These are phyloP conservation scores for Apomyelois bistriatella DNA, from an alignment of 2,888 invertebrate species.

Conservation along the genomic window DNA sequence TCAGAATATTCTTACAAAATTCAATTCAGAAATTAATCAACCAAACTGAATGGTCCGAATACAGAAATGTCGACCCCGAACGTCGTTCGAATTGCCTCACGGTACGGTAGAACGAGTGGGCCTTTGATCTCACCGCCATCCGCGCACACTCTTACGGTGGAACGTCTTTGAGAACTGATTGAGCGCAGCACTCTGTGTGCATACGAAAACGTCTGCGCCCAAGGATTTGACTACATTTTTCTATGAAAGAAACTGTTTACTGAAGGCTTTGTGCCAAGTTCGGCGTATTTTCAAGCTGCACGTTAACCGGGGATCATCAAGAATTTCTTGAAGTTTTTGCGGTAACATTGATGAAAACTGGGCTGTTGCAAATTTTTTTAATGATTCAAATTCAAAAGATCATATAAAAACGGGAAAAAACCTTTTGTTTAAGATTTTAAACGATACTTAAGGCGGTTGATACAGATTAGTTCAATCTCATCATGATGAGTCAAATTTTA, in stretches of 20 bases:
- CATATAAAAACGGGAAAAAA: no score
- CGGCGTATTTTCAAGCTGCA: constrained; percentile 7
- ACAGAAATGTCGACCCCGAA: constrained; percentile 9
- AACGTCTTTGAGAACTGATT: constrained; percentile 70
- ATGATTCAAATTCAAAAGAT: no score
- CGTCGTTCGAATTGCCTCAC: constrained; percentile 16
- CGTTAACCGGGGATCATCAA: neutral
- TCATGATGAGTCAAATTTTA: no score
- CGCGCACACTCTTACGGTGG: constrained; percentile 45
- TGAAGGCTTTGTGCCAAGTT: constrained; percentile 30
- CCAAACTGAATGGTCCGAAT: constrained; percentile 13
- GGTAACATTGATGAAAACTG: neutral
- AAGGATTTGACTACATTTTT: constrained; percentile 52
- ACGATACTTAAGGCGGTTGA: no score
- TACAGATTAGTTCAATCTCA: no score
- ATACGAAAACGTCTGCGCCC: constrained; percentile 63
- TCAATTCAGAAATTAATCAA: constrained; percentile 8
- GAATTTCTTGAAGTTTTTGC: neutral
- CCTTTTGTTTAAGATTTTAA: no score
- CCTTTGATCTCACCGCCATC: constrained; percentile 61
- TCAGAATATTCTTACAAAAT: neutral
- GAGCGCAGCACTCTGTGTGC: constrained; percentile 71
- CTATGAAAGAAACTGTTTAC: constrained; percentile 49
- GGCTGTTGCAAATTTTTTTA: neutral
- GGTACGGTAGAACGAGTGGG: constrained; percentile 40